These are phyloP conservation scores for Poecilia picta DNA, from an alignment of 2,797 vertebrate genomes.

Conservation along the genomic window DNA sequence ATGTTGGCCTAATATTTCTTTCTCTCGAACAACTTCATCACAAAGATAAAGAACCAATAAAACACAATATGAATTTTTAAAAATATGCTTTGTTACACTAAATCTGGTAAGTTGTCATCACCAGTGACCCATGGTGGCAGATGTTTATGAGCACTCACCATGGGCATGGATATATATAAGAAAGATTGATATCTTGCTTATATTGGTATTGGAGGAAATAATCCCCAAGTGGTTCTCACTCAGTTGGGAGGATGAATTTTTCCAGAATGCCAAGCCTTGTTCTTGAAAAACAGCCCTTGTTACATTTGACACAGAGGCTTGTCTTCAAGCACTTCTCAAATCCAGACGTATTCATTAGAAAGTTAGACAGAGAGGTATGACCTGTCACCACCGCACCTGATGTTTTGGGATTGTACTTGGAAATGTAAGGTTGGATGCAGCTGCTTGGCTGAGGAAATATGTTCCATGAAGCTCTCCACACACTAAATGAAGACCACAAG, in stretches of 20 bases:
- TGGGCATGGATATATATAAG: too few species aligned
- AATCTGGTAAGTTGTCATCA: background rate
- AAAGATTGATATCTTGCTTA: background rate
- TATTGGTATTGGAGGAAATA: background rate
- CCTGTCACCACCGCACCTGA: background rate
- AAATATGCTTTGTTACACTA: background rate
- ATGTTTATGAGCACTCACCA: too few species aligned
- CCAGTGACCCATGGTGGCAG: background rate
- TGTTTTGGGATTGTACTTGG: background rate
- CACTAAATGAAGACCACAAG: background rate
- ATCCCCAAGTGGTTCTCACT: background rate
- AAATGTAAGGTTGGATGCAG: background rate
- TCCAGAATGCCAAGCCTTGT: background rate
- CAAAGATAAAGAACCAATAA: slow-evolving; percentile 11
- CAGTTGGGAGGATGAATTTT: background rate
- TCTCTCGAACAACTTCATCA: slow-evolving; percentile 11
- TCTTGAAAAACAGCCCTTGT: background rate
- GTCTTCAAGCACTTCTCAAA: background rate
- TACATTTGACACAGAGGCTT: background rate
- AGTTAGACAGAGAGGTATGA: background rate
- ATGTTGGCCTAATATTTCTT: slow-evolving; percentile 20
- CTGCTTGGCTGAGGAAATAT: background rate
- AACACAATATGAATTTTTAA: background rate
- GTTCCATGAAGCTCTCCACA: background rate
- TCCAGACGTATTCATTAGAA: background rate